Percentiles rank a stretch among this genome's conserved stretches.
Conservation (phyloP, 2,797 vertebrate species). For the Varecia variegata region DNA sequence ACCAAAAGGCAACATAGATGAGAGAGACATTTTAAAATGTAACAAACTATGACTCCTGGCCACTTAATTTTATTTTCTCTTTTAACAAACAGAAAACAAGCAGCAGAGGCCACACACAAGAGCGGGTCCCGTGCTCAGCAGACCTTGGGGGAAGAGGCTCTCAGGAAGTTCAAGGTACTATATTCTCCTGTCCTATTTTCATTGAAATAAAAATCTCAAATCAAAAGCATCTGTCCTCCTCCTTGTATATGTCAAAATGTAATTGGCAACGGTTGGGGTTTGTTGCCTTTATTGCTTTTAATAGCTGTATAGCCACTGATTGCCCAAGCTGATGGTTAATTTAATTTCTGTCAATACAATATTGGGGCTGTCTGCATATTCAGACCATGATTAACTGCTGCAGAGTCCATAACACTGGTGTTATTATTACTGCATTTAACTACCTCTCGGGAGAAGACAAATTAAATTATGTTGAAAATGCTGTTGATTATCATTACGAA, state of each 20-base stretch:
- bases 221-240: slow-evolving; percentile 87
- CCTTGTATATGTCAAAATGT: slow-evolving; percentile 88
- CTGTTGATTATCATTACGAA: slow-evolving; percentile 92
- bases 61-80: neutral
- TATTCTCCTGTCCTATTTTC: slow-evolving; percentile 39
- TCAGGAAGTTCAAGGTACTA: neutral
- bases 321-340: slow-evolving; percentile 90
- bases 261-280: slow-evolving; percentile 89
- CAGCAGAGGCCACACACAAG: accelerated
- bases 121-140: accelerated
- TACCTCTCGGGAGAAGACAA: slow-evolving; percentile 91
- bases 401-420: slow-evolving; percentile 87
- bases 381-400: slow-evolving; percentile 90
- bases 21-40: neutral
- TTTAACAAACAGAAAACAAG: neutral
- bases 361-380: slow-evolving; percentile 91
- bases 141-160: neutral
- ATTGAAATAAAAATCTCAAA: slow-evolving; percentile 81
- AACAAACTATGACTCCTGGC: neutral
- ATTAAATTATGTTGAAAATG: slow-evolving; percentile 92
- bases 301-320: slow-evolving; percentile 90
- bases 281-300: slow-evolving; percentile 90
- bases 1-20: neutral
- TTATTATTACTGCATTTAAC: slow-evolving; percentile 92
- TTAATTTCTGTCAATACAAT: slow-evolving; percentile 93